phyloP scores from a whole-genome alignment of 2,113 vertebrate genomes.

The Bos indicus region DNA sequence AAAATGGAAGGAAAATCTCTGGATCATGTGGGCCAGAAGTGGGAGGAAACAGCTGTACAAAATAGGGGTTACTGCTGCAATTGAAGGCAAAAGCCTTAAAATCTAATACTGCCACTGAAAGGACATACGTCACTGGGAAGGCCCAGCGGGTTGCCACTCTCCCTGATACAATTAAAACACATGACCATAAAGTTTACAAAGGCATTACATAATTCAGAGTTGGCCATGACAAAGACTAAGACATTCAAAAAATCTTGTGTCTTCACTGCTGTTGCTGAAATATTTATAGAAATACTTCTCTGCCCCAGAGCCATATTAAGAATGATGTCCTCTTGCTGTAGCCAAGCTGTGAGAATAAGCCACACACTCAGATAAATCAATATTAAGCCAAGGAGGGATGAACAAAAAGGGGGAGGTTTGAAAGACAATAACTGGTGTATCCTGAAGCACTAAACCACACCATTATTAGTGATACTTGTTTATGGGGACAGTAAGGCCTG shows the following conservation, averaged over 20 bases:
- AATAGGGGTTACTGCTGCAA: not conserved
- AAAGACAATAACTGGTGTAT: not conserved
- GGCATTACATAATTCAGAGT: not conserved
- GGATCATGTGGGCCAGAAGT: not conserved
- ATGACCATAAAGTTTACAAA: not conserved
- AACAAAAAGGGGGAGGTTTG: not conserved
- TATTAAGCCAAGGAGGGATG: not conserved
- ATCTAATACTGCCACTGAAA: not conserved
- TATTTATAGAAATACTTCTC: slow-evolving; percentile 5
- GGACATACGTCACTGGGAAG: not conserved
- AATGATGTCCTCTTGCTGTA: not conserved
- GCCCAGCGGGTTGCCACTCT: not conserved
- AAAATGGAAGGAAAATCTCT: not conserved
- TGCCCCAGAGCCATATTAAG: not conserved
- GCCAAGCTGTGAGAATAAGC: not conserved
- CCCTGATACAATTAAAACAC: not conserved
- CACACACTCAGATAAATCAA: not conserved
- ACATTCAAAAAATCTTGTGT: not conserved
- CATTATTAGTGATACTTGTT: not conserved
- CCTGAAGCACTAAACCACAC: not conserved
- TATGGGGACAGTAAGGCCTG: not conserved
- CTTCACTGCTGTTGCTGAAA: not conserved
- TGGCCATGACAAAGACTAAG: not conserved
- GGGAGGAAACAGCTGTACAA: not conserved
- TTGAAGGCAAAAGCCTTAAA: not conserved